Evolutionary conservation across 2,113 vertebrate species (phyloP).

Genomic region (Oxyura jamaicensis): DNA sequence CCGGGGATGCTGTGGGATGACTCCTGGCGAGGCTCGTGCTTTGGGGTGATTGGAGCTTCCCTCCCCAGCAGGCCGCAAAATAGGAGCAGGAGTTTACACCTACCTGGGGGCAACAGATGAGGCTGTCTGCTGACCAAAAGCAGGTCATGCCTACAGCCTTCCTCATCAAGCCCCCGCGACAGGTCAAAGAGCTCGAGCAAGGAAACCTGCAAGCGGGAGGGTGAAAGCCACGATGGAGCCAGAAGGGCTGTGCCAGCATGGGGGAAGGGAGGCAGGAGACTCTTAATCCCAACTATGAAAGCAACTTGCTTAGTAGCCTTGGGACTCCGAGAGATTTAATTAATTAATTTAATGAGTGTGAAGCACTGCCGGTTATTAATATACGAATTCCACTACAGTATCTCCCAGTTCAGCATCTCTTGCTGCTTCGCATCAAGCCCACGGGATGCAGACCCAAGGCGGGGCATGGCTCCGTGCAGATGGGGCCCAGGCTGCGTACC

Average conservation of each 20-base stretch:
- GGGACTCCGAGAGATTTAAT: constrained; percentile 30
- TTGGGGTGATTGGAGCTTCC: not conserved
- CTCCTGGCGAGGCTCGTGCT: not conserved
- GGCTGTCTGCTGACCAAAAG: not conserved
- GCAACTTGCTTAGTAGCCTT: constrained; percentile 38
- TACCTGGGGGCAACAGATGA: not conserved
- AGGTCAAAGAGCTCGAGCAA: not conserved
- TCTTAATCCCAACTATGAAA: constrained; percentile 47
- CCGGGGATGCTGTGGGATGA: not conserved
- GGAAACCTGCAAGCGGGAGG: not conserved
- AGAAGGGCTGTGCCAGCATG: not conserved
- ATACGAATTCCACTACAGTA: not conserved
- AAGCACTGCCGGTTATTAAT: constrained; percentile 44
- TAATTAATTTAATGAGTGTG: constrained; percentile 41
- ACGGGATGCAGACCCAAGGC: not conserved
- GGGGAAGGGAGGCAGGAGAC: not conserved
- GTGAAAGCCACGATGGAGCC: constrained; percentile 7
- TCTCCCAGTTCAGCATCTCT: not conserved
- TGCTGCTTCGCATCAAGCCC: accelerated
- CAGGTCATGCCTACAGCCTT: not conserved
- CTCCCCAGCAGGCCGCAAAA: not conserved
- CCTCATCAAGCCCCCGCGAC: not conserved
- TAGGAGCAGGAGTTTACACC: not conserved
- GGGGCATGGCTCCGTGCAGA: not conserved
- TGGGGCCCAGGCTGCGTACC: not conserved